phyloP scores from a whole-genome alignment of 2,797 vertebrate genomes.

The Coranthus polyacanthus region DNA sequence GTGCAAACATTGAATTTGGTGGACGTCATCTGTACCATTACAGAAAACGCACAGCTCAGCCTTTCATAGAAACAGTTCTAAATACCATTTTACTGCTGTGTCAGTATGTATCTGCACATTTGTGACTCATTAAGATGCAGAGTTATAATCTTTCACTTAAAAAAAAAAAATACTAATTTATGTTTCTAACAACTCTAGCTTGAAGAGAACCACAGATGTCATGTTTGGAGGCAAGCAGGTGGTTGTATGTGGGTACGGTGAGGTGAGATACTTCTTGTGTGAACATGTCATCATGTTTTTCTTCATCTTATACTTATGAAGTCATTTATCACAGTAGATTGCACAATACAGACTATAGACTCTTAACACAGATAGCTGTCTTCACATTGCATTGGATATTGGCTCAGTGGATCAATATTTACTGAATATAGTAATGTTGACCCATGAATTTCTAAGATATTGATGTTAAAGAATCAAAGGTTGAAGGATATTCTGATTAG shows the following conservation, averaged over 20 bases:
- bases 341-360: neutral
- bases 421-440: neutral
- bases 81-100: neutral
- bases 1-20: too few relatives aligned
- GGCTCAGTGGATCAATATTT: too few relatives aligned
- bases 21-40: too few relatives aligned
- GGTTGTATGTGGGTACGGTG: constrained; percentile 95
- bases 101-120: neutral
- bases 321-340: neutral
- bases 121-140: neutral
- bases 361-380: neutral
- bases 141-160: constrained; percentile 14
- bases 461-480: neutral
- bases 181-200: constrained; percentile 75
- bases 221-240: constrained; percentile 99
- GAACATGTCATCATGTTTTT: neutral
- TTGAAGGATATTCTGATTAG: constrained; percentile 6
- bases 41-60: neutral
- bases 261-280: constrained; percentile 85
- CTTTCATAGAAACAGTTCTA: neutral
- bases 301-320: constrained; percentile 3
- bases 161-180: constrained; percentile 29
- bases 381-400: too few relatives aligned
- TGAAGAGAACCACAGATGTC: constrained; percentile 97
- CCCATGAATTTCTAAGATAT: neutral